Base-by-base conservation (phyloP, 2,113 vertebrate species). In the Asarcornis scutulata region DNA sequence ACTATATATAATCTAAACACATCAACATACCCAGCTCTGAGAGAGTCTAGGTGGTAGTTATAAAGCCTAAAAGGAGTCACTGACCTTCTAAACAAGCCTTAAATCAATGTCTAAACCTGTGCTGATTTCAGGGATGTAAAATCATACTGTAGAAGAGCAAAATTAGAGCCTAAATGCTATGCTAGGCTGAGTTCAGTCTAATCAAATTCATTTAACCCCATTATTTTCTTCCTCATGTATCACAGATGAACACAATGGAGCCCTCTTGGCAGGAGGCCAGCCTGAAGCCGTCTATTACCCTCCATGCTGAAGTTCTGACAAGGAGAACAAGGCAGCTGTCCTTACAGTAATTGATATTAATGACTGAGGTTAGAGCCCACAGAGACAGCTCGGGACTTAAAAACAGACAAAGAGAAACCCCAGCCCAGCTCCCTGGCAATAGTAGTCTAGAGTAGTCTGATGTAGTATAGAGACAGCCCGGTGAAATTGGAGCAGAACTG, bases 201-300 rank as follows among this genome's bases (percentile, higher is more conserved):
- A 95, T 96, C 85, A 96, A 94, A 94, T 95, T 86, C 36, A 91
- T 95, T 93, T 96, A 95, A 96, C 76, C 82, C 78, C 83, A 88
- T 93, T 90, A 92, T 94, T 95, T 96, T 92, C 93, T 93, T 94
- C 76, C 58, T 82, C 3, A 0, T 31, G 11, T 50, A 86, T 78
- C 66, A 75, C 62, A 82, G 77, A 73, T 72, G 73, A 95, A 97
- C 93, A 91, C 76, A 94, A 82, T 66, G 60, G 53, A 94, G 60
- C 18, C 58, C 31, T 82, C 74, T 82, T 96, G 95, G 95, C 95
- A 97, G 44, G 7, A 72, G 50, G 88, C 95, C 92, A 95, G 68
- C 9, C 59, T 8, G 8, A 85, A 93, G 63, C 73, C 79, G 26
- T 86, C 58, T 82, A 93, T 96, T 96, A 92, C 66, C 7, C 76